Evolutionary conservation across 2,888 invertebrate species (phyloP), one percentile per base, ranked within the genome.

Genomic region (Imbricaverruca yamaguchii): DNA sequence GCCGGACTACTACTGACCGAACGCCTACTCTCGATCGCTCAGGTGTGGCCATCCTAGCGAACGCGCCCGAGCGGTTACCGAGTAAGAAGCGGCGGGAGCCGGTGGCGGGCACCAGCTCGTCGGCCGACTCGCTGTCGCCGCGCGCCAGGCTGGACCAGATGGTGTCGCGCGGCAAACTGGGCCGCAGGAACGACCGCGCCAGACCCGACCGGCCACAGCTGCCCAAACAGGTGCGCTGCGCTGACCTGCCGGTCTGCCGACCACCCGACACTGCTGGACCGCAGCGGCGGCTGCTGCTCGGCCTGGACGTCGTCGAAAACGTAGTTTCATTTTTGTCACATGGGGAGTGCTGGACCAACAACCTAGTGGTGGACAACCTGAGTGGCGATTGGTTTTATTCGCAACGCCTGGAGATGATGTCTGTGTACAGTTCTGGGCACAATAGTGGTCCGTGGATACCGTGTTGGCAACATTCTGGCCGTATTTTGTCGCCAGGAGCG

Each of bases 11-110:
- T 39, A 39, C 39, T 39, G 39, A 39, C 39, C 39, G 39, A 39
- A 39, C 39, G 2, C 39, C 39, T 39, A 39, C 39, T 39, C 39
- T 39, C 39, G 39, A 39, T 39, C 39, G 39, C n/a, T 18, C 81
- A 88, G 96, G 96, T 80, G 96, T 97, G 25, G 96, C 97, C 0
- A 92, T 97, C 85, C 88, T 97, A 80, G 92, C 96, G 9, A 94
- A 93, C 87, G 93, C 93, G 0, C 93, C 94, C 0, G 92, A 88
- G 82, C 81, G 83, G 84, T 84, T 82, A 23, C 83, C 83, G 0
- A 80, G 78, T 61, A 81, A 81, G 80, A 83, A 83, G 80, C 80
- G 79, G 39, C 65, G 59, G n/a, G 81, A 82, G 80, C 80, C 80
- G n/a, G 77, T 81, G 78, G 69, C 81, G 1, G 61, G 81, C 25